Conservation (phyloP, 2,888 invertebrate genomes). For the Rhopalosiphum nymphaeae region DNA sequence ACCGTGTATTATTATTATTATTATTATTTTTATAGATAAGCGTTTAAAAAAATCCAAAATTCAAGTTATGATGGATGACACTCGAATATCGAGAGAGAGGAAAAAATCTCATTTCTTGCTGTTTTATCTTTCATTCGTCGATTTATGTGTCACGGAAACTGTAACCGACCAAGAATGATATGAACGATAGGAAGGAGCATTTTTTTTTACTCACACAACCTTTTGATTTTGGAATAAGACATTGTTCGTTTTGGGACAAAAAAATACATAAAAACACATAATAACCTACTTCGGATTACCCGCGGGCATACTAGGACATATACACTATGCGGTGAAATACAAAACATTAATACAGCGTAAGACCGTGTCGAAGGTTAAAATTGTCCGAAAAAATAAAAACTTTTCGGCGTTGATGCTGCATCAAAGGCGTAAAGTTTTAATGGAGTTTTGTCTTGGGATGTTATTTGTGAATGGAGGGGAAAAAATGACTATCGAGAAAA, state of each 20-base stretch:
- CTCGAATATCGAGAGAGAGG: background rate
- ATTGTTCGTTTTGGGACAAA: background rate
- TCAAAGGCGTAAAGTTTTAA: constrained; percentile 42
- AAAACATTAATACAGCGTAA: background rate
- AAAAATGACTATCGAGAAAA: constrained; percentile 29
- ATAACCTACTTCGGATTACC: background rate
- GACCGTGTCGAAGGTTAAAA: background rate
- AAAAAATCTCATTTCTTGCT: background rate
- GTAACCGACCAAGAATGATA: background rate
- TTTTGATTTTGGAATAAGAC: constrained; percentile 26
- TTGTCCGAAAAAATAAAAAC: constrained; percentile 12
- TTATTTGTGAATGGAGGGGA: background rate
- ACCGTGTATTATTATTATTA: background rate
- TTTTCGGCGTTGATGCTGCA: background rate
- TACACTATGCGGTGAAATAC: background rate
- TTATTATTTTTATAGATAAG: background rate
- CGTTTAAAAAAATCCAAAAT: constrained; percentile 26
- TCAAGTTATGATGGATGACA: constrained; percentile 42
- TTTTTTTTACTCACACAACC: background rate
- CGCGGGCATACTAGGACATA: background rate
- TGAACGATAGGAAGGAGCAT: background rate
- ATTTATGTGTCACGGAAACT: constrained; percentile 41
- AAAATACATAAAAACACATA: constrained; percentile 14
- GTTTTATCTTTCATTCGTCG: constrained; percentile 12
- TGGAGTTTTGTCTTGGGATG: constrained; percentile 4